Conservation (phyloP, 2,888 invertebrate species). For the Ischnus inquisitorius region DNA sequence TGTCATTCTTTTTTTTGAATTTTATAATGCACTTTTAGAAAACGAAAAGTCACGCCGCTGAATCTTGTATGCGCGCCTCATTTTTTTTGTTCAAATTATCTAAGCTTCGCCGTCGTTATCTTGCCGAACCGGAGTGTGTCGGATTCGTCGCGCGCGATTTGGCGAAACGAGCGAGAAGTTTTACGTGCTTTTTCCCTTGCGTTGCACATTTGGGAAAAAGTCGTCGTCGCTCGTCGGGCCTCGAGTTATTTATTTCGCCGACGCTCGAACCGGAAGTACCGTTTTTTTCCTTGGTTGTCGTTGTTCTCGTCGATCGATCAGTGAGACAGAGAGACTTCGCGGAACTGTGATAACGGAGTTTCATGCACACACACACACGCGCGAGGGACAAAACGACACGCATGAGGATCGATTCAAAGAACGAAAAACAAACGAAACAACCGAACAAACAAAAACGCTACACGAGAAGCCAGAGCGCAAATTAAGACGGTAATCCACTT, state of each 20-base stretch:
- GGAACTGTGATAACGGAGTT: constrained; percentile 64
- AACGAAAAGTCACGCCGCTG: constrained; percentile 19
- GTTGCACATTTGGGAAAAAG: constrained; percentile 47
- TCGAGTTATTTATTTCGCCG: constrained; percentile 44
- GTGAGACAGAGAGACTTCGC: constrained; percentile 52
- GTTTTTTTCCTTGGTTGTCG: constrained; percentile 37
- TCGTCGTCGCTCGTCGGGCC: constrained; percentile 24
- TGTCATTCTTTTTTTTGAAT: constrained; percentile 63
- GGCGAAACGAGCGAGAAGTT: constrained; percentile 49
- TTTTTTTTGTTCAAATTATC: neutral
- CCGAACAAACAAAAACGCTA: constrained; percentile 71
- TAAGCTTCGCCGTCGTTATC: neutral
- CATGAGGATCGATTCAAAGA: constrained; percentile 81
- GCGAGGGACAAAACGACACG: constrained; percentile 71
- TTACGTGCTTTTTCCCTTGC: constrained; percentile 59
- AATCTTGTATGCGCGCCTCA: constrained; percentile 1
- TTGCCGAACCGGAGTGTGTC: neutral
- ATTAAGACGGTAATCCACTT: constrained; percentile 78
- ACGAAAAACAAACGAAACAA: constrained; percentile 26
- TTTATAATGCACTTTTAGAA: constrained; percentile 16
- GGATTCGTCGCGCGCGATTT: constrained; percentile 30
- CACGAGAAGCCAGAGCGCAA: constrained; percentile 82
- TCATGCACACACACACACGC: constrained; percentile 70
- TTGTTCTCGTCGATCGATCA: constrained; percentile 32
- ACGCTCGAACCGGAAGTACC: constrained; percentile 22